Evolutionary conservation across 2,888 invertebrate species (phyloP), one percentile per base, ranked within the genome.

Genomic region (Phyto melanocephala): DNA sequence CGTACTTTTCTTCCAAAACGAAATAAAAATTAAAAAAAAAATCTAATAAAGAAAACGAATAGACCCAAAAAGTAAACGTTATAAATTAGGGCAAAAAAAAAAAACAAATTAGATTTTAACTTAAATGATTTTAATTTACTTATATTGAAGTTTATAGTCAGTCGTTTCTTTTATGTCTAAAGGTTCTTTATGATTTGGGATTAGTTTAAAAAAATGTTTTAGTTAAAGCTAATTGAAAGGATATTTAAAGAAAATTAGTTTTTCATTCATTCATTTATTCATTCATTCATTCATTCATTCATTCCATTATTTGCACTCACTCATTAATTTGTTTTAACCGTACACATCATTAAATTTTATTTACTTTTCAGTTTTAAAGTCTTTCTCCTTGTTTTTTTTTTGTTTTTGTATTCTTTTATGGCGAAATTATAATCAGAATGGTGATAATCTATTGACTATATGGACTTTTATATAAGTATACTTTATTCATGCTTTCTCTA

Each of bases 311-410:
- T 24, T 33, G 3, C 28, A 63, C 28, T 20, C 45, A 58, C 22
- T 67, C 24, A 40, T 40, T 58, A 13, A 33, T 52, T 60, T 76
- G 20, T 47, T 50, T 60, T 54, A 37, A 20, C 42, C 42, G 52
- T 74, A 63, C 67, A 70, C 54, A 22, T 70, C 70, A 70, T 77
- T 77, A 47, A 70, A 47, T 63, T 63, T 63, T 54, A 45, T 68
- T 2, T 50, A 15, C 10, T 47, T 28, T 58, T 67, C 10, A 37
- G 20, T 15, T 33, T 2, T 15, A 5, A 5, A 28, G 28, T 28
- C 6, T 28, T 28, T 28, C 6, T 28, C n/a, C n/a, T 28, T 28
- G 28, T 37, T 37, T 17, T 22, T 3, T 35, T 15, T 33, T 13
- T 20, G 24, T 56, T 1, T 13, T 33, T n/a, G 11, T 28, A 45